phyloP scores from a whole-genome alignment of 1,140 invertebrate genomes.

The honey bee (Apis mellifera) region Amel_HAv3.1 CM009937.2:12111501-12112000 shows the following conservation, averaged over 20 bases:
- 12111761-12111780: conserved; percentile 40
- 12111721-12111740: conserved; percentile 27
- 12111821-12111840: conserved; percentile 11
- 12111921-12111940: conserved; percentile 7
- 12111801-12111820: conserved; percentile 11
- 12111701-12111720: conserved; percentile 33
- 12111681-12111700: background rate
- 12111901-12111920: background rate
- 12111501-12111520: conserved; percentile 4
- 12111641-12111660: background rate
- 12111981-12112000: too few relatives aligned
- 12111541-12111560: conserved; percentile 48
- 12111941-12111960: background rate
- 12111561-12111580: conserved; percentile 46
- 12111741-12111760: conserved; percentile 55
- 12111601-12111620: conserved; percentile 32
- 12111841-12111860: conserved; percentile 16
- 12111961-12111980: too few relatives aligned
- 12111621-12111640: conserved; percentile 8
- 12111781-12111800: conserved; percentile 30
- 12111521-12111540: background rate
- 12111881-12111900: conserved; percentile 34
- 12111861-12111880: background rate
- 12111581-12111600: conserved; percentile 25
- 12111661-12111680: background rate